Conservation (phyloP, 2,888 invertebrate species). For the Cryptophagus acutangulus region DNA sequence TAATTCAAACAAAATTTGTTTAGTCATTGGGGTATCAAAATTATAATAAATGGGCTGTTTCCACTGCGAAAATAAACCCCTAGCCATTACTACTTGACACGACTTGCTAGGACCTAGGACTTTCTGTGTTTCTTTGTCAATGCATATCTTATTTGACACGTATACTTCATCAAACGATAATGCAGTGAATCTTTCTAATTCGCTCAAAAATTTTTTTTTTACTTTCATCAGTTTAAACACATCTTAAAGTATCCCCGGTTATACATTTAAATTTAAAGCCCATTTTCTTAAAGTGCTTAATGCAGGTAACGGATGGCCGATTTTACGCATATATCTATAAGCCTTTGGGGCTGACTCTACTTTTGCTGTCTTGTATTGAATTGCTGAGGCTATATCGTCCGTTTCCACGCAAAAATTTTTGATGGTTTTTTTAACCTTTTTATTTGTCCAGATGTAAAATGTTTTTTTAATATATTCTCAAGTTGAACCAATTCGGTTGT, state of each 20-base stretch:
- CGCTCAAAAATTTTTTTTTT: neutral
- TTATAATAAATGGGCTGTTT: slow-evolving; percentile 15
- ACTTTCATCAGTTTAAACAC: slow-evolving; percentile 14
- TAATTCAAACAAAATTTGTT: slow-evolving; percentile 6
- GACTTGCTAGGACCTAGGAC: slow-evolving; percentile 10
- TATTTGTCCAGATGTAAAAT: neutral
- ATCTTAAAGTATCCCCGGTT: slow-evolving; percentile 10
- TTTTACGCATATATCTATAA: neutral
- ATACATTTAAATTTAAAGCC: slow-evolving; percentile 9
- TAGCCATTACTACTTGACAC: slow-evolving; percentile 12
- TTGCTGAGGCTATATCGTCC: neutral
- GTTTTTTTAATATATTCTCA: no score
- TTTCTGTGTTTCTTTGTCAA: slow-evolving; percentile 12
- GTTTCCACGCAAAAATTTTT: neutral
- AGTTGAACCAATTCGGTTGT: no score
- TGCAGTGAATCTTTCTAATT: slow-evolving; percentile 5
- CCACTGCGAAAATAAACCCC: slow-evolving; percentile 10
- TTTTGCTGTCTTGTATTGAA: no score
- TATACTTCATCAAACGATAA: slow-evolving; percentile 15
- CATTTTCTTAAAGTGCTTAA: slow-evolving; percentile 14
- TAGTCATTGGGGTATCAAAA: slow-evolving; percentile 10
- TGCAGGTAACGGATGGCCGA: neutral
- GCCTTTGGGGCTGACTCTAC: neutral
- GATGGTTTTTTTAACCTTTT: neutral
- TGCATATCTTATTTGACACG: slow-evolving; percentile 12